Conservation (phyloP, 2,888 invertebrate genomes). For the Cosmorhoe ocellata region DNA sequence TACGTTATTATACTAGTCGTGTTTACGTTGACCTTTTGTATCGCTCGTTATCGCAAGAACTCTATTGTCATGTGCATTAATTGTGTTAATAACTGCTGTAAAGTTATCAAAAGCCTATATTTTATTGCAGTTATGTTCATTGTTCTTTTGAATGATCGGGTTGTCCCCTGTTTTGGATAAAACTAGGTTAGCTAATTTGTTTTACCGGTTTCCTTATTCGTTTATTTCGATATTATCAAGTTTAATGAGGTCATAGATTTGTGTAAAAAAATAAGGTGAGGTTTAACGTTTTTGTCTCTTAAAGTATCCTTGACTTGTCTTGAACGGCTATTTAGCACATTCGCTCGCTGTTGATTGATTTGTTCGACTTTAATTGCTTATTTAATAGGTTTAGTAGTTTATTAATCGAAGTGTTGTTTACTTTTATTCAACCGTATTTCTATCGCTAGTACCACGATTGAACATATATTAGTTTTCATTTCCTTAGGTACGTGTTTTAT, state of each 20-base stretch:
- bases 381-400: background rate
- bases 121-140: conserved; percentile 59
- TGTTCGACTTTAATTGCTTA: conserved; percentile 1
- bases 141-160: conserved; percentile 47
- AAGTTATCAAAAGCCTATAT: conserved; percentile 47
- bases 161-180: conserved; percentile 45
- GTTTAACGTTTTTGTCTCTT: conserved; percentile 26
- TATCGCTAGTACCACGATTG: background rate
- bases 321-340: conserved; percentile 8
- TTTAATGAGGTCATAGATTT: conserved; percentile 24
- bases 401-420: no score
- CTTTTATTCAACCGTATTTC: no score
- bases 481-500: background rate
- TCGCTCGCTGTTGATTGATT: conserved; percentile 2
- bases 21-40: conserved; percentile 53
- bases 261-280: conserved; percentile 26
- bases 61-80: conserved; percentile 50
- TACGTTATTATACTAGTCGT: conserved; percentile 41
- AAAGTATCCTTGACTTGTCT: conserved; percentile 26
- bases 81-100: conserved; percentile 47
- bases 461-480: background rate
- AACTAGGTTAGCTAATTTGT: conserved; percentile 35
- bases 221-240: conserved; percentile 21
- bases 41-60: conserved; percentile 48
- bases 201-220: conserved; percentile 27